Evolutionary conservation across 1,140 invertebrate species (phyloP), one percentile per base, ranked within the genome.

Genomic region (Pollicipes pollicipes): DNA sequence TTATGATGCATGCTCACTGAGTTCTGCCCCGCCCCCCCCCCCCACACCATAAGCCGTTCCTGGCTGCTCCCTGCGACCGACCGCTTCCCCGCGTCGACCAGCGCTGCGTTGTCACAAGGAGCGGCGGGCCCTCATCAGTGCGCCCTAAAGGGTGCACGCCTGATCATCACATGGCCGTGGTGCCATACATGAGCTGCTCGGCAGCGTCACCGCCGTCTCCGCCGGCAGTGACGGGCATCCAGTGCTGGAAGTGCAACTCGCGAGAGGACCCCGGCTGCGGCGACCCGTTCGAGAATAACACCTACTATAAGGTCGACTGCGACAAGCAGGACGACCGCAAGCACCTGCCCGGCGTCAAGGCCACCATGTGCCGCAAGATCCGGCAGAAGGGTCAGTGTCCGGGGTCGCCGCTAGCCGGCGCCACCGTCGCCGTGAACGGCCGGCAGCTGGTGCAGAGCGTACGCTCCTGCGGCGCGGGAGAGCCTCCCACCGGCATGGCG

Each of bases 331-430:
- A 79, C 29, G 82, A 84, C 35, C 78, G 91, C 29, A 75, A 81
- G 24, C 89, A 91, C 80, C 81, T 91, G 64, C 85, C 85, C 24
- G 86, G 85, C 30, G 81, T 89, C 0, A 83, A 82, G 68, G 83
- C 91, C 0, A 90, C 87, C 8, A 93, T 96, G 90, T 96, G 93
- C 78, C 83, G 92, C 68, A 96, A 96, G 84, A 90, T 94, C 72
- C 81, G 92, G 68, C 92, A 95, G 80, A 95, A 96, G 88, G 88
- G 90, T 91, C 80, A 75, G 68, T 45, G 31, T 26, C 26, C 29
- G 17, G 28, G 29, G 6, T 71, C 21, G 28, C 0, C 16, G 24
- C 0, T 21, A 10, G 32, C n/a, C 3, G 8, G 21, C 28, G n/a
- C 30, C 72, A 26, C 28, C 0, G 29, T 30, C 26, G 17, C 71